Base-by-base conservation (phyloP, 2,888 invertebrate genomes). In the Drosophila peninsularis region DNA sequence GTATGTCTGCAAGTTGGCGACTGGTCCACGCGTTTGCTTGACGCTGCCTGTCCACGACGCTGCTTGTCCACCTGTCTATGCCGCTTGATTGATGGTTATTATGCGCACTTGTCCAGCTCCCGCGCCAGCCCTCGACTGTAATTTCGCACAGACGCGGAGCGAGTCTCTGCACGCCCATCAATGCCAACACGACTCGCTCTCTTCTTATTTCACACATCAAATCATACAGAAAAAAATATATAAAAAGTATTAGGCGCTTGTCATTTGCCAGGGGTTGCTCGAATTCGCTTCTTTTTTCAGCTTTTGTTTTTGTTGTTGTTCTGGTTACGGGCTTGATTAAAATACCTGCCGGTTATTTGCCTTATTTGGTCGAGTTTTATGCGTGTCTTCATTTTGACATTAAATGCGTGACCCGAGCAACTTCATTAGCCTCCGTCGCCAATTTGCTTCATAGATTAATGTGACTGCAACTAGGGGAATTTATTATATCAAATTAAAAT, bases 51-150 rank as follows among this genome's bases (percentile, higher is more conserved):
- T 75, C 64, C 69, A 69, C 77, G 76, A 63, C 65, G 50, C 70
- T 66, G 79, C 82, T 78, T 87, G 80, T 79, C 76, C 85, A 90
- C 89, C 88, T 85, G 82, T 86, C 89, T 82, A 82, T 88, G 83
- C 77, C 75, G 85, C 83, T 85, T 90, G 90, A 90, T 90, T 82
- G 88, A 88, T 90, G 87, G 88, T 89, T 88, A 88, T 88, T 88
- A 90, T 89, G 90, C 90, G 79, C 84, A 87, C 89, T 88, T 83
- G 83, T 78, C 80, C 80, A 70, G 65, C 60, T 57, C 53, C 65
- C 67, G 55, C 30, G 7, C 41, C 37, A 50, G 57, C 3, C 47
- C 10, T 17, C 47, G 77, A 53, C 80, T 71, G 71, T 79, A 88
- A 88, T 85, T 84, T 84, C 30, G 64, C 62, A 47, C 62, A 73